Evolutionary conservation across 2,888 invertebrate species (phyloP), one percentile per base, ranked within the genome.

Genomic region (Cactoblastis cactorum): DNA sequence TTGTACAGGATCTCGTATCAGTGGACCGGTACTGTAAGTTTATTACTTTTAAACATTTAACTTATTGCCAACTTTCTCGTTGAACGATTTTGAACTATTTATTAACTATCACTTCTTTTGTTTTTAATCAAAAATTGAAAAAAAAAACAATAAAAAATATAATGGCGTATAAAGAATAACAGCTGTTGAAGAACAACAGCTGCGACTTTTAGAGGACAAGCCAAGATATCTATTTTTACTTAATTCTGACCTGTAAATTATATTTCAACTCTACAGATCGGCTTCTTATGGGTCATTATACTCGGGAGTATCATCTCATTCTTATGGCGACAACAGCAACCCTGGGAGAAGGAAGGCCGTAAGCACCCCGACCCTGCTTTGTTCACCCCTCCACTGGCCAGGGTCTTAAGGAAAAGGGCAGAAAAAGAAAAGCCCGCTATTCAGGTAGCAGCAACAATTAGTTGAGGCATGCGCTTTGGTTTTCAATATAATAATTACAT

Each of bases 1-100:
- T 74, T 93, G n/a, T 93, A 93, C 66, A 90, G 92, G 58, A 81
- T 95, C 18, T 95, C 95, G 0, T 95, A 95, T 67, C 88, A 94
- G 88, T 95, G 94, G 92, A 94, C 93, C 50, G 92, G 93, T 57
- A 77, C 82, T 50, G 88, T 88, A 51, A 80, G 84, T 72, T 17
- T 5, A 15, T 18, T 49, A n/a, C n/a, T n/a, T n/a, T n/a, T n/a
- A n/a, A 15, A 5, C 24, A n/a, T 38, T 5, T 1, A 37, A 17
- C 8, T 35, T 51, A 33, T 2, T 33, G n/a, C n/a, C n/a, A n/a
- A n/a, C n/a, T n/a, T n/a, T n/a, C n/a, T n/a, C n/a, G n/a, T n/a
- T n/a, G n/a, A n/a, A n/a, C n/a, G n/a, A n/a, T n/a, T n/a, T n/a
- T n/a, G n/a, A n/a, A n/a, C n/a, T n/a, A n/a, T n/a, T n/a, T n/a